Evolutionary conservation across 23 tunicate species (phyloP).

Genomic region (Styela clava): DNA sequence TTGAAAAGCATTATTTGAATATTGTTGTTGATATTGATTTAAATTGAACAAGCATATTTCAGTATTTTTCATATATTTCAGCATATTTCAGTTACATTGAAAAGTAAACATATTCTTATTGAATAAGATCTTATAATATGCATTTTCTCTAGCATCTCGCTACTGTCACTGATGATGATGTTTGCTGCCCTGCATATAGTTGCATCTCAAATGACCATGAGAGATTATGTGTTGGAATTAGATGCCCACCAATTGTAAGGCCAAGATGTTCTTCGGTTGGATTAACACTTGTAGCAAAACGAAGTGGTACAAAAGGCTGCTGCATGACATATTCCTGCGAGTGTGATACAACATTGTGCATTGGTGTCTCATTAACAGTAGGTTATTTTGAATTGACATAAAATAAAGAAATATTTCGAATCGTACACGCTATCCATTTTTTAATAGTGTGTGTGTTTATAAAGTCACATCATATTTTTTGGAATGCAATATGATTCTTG

Average conservation of each 20-base stretch:
- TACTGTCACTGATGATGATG: constrained; percentile 56
- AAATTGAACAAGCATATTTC: too few relatives aligned
- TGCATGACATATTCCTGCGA: constrained; percentile 88
- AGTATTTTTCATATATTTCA: too few relatives aligned
- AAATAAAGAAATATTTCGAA: neutral
- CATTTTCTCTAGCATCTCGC: constrained; percentile 59
- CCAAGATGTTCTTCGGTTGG: constrained; percentile 81
- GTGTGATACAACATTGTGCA: constrained; percentile 76
- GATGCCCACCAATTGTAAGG: constrained; percentile 77
- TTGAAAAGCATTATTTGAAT: too few relatives aligned
- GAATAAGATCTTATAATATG: too few relatives aligned
- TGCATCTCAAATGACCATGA: constrained; percentile 83
- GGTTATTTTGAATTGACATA: too few relatives aligned
- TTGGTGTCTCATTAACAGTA: constrained; percentile 74
- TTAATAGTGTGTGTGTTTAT: too few relatives aligned
- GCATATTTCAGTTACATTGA: too few relatives aligned
- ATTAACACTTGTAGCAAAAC: constrained; percentile 56
- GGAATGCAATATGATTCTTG: too few relatives aligned
- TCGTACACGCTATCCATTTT: too few relatives aligned
- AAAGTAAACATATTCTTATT: too few relatives aligned
- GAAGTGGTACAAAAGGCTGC: constrained; percentile 65
- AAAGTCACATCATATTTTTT: too few relatives aligned
- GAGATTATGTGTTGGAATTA: constrained; percentile 53
- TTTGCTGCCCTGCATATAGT: constrained; percentile 75
- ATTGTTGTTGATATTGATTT: too few relatives aligned